phyloP scores from a whole-genome alignment of 2,888 invertebrate genomes.

The Brachyopa scutellaris region DNA sequence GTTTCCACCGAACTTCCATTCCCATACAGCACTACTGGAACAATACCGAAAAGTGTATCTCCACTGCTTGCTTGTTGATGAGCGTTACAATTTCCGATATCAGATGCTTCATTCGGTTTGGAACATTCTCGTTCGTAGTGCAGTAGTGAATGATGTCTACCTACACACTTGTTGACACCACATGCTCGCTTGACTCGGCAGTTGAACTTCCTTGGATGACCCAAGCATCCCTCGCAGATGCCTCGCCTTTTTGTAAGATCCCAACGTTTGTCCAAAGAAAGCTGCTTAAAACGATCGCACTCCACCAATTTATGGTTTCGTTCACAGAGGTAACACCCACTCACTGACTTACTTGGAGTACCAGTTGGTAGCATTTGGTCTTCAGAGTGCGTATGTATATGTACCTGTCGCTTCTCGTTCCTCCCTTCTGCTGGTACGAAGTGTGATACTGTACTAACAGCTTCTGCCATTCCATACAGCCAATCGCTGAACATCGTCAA shows the following conservation, averaged over 20 bases:
- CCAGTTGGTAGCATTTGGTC: background rate
- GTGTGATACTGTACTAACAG: background rate
- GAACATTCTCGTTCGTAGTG: background rate
- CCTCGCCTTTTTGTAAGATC: too few species aligned
- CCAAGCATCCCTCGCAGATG: background rate
- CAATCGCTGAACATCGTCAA: background rate
- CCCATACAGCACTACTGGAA: background rate
- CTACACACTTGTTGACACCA: too few species aligned
- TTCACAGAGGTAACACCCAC: too few species aligned
- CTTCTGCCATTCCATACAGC: background rate
- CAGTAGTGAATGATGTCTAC: background rate
- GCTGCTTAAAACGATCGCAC: background rate
- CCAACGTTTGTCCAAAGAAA: background rate
- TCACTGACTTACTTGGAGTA: background rate
- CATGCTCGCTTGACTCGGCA: background rate
- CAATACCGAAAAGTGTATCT: background rate
- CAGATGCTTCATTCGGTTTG: background rate
- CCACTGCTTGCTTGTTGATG: background rate
- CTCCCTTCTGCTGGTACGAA: background rate
- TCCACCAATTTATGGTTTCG: background rate
- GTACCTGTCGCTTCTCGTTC: background rate
- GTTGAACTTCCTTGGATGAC: background rate
- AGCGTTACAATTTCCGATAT: background rate
- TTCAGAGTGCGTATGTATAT: background rate
- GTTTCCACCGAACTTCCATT: background rate